Percentiles rank a stretch among this genome's conserved stretches.
These are phyloP conservation scores for Nephrotoma flavescens DNA, from an alignment of 2,888 invertebrate species.

Conservation along the genomic window DNA sequence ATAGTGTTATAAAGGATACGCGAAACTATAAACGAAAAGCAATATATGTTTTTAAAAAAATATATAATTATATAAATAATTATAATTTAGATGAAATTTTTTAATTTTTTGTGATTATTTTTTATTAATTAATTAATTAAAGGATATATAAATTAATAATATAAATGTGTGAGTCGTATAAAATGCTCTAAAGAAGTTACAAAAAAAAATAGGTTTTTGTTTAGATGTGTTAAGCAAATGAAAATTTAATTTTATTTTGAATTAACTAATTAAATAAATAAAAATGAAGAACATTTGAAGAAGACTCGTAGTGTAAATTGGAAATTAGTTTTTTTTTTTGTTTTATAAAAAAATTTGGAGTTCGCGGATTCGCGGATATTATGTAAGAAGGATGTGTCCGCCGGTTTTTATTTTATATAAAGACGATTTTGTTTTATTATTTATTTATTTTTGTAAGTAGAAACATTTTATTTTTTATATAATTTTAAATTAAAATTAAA, in stretches of 20 bases:
- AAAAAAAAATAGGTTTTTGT: neutral
- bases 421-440: neutral
- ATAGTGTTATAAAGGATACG: neutral
- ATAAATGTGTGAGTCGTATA: neutral
- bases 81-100: neutral
- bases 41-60: neutral
- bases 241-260: neutral
- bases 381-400: neutral
- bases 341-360: neutral
- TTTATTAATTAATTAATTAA: neutral
- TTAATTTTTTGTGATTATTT: neutral
- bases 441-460: neutral
- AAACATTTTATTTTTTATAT: neutral
- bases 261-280: neutral
- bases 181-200: neutral
- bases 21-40: neutral
- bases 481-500: neutral
- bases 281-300: neutral
- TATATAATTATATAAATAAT: neutral
- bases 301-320: neutral
- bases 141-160: neutral
- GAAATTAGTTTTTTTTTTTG: neutral
- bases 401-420: neutral
- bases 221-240: neutral
- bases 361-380: neutral